Percentiles rank a stretch among this genome's conserved stretches.
Conservation (phyloP, 1,140 invertebrate genomes). For the Holotrichia oblita region DNA sequence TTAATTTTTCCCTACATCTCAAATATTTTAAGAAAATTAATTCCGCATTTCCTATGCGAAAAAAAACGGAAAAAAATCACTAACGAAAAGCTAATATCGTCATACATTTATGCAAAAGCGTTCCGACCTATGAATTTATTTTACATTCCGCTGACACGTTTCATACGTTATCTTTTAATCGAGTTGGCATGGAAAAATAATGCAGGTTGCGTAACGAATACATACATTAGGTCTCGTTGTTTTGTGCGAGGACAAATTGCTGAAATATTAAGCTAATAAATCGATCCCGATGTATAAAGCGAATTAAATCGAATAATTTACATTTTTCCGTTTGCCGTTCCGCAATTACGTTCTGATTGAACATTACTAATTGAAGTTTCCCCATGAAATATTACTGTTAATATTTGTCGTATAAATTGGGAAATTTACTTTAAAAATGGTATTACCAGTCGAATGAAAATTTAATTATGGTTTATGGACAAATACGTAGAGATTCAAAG, state of each 20-base stretch:
- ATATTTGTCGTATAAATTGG: slow-evolving; percentile 9
- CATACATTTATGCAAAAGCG: not conserved
- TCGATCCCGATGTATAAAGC: slow-evolving; percentile 1
- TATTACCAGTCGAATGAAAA: not conserved
- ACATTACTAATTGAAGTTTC: not conserved
- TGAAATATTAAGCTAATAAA: not conserved
- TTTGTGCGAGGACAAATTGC: not conserved
- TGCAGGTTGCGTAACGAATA: not conserved
- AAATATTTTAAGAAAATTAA: no score
- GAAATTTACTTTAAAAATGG: not conserved
- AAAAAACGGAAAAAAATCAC: no score
- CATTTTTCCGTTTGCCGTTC: not conserved
- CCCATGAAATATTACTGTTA: not conserved
- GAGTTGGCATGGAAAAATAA: slow-evolving; percentile 24
- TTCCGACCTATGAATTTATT: slow-evolving; percentile 15
- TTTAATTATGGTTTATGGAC: not conserved
- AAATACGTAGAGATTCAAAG: no score
- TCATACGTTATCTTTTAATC: slow-evolving; percentile 19
- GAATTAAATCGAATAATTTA: slow-evolving; percentile 18
- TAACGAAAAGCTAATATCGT: not conserved
- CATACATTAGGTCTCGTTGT: not conserved
- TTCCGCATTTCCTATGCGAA: no score
- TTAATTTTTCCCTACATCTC: no score
- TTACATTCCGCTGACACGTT: slow-evolving; percentile 5
- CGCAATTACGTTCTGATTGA: slow-evolving; percentile 22